Conservation (phyloP, 2,888 invertebrate genomes). For the Lamproptera curius region DNA sequence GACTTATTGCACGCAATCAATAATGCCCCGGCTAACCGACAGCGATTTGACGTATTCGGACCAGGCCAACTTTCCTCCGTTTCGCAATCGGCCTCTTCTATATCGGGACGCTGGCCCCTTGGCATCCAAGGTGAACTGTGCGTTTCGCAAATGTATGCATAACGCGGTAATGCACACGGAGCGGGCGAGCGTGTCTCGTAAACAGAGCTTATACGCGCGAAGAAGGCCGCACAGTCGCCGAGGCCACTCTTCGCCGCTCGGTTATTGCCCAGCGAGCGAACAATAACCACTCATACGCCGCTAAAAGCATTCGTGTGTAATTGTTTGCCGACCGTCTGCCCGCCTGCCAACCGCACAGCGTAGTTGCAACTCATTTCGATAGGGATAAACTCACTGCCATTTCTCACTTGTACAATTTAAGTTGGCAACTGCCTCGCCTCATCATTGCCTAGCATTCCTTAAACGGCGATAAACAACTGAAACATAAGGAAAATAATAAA, state of each 20-base stretch:
- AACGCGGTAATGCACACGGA: not conserved
- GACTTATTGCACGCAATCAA: constrained; percentile 40
- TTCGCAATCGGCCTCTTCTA: constrained; percentile 16
- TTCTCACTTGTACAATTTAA: constrained; percentile 19
- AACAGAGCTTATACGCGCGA: constrained; percentile 20
- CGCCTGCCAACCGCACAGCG: constrained; percentile 39
- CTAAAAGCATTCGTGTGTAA: constrained; percentile 53
- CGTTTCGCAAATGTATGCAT: constrained; percentile 1
- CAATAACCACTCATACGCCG: constrained; percentile 49
- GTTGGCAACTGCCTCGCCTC: not conserved
- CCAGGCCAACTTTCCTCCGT: constrained; percentile 33
- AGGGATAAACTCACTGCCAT: constrained; percentile 25
- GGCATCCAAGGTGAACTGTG: not conserved
- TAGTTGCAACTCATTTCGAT: constrained; percentile 21
- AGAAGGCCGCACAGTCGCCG: constrained; percentile 34
- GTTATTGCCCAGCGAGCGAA: constrained; percentile 42
- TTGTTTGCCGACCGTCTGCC: constrained; percentile 47
- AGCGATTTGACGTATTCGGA: constrained; percentile 33
- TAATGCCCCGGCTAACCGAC: constrained; percentile 20
- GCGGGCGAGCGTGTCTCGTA: constrained; percentile 3
- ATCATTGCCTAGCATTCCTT: not conserved
- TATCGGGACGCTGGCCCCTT: not conserved
- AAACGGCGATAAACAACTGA: constrained; percentile 7
- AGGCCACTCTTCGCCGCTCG: constrained; percentile 32
- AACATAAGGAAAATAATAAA: constrained; percentile 15